Evolutionary conservation across 53 echinoderm and acorn worm genomes (phyloP).

Genomic region (Holothuria leucospilota): DNA sequence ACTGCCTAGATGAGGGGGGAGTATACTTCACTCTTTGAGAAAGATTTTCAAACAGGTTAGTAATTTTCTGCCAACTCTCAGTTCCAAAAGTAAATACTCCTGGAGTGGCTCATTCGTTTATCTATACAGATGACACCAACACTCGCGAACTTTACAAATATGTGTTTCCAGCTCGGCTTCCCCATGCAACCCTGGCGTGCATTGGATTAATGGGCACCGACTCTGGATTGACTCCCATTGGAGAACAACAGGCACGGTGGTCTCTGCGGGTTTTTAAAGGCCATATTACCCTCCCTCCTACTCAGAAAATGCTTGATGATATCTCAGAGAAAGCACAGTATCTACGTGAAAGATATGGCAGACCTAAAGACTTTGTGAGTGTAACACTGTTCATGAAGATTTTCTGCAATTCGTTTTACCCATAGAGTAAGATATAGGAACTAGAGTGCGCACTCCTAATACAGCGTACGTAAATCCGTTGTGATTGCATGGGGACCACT

Average conservation of each 20-base stretch:
- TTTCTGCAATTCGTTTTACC: too few relatives aligned
- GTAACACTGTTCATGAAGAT: too few relatives aligned
- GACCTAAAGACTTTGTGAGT: conserved; percentile 6
- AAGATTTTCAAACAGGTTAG: too few relatives aligned
- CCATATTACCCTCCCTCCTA: conserved; percentile 12
- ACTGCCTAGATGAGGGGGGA: too few relatives aligned
- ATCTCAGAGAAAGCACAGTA: not conserved
- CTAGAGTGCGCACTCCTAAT: too few relatives aligned
- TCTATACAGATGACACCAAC: not conserved
- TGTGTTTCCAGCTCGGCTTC: not conserved
- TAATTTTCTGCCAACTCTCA: too few relatives aligned
- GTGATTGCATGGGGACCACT: too few relatives aligned
- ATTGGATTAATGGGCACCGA: conserved; percentile 22
- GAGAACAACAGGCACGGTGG: conserved; percentile 17
- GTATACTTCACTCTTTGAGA: too few relatives aligned
- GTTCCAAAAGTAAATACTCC: too few relatives aligned
- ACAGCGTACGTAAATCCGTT: too few relatives aligned
- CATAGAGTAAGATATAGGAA: too few relatives aligned
- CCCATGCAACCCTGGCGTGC: conserved; percentile 13
- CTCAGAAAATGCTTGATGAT: conserved; percentile 18
- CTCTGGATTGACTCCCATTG: conserved; percentile 24
- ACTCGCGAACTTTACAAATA: conserved; percentile 24
- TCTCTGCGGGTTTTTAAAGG: conserved; percentile 22
- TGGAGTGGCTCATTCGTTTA: not conserved
- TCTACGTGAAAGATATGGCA: conserved; percentile 16